phyloP scores from a whole-genome alignment of 2,113 vertebrate genomes.

The Tetrax tetrax region DNA sequence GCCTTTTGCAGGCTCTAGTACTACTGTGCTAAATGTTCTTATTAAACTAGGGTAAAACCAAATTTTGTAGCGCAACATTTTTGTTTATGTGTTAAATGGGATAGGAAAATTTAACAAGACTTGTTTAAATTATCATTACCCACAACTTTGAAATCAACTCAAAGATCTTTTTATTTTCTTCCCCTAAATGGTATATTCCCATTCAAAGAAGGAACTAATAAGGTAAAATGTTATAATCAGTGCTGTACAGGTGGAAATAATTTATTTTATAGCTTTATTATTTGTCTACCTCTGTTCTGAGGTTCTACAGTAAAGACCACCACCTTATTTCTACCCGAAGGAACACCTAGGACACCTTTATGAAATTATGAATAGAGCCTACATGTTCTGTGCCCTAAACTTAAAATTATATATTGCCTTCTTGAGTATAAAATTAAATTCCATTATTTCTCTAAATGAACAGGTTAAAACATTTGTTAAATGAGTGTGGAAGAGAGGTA shows the following conservation, averaged over 20 bases:
- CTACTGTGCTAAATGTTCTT: neutral
- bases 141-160: neutral
- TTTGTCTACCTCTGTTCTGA: neutral
- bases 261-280: neutral
- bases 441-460: neutral
- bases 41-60: neutral
- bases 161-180: neutral
- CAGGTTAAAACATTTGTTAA: neutral
- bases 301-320: neutral
- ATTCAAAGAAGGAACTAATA: neutral
- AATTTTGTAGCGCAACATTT: neutral
- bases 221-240: neutral
- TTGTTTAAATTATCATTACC: neutral
- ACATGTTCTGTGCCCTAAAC: neutral
- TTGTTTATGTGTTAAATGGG: neutral
- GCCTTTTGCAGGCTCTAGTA: neutral
- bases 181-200: neutral
- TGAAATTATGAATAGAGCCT: neutral
- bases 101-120: neutral
- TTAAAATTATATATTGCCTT: neutral
- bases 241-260: neutral
- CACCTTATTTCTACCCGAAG: neutral
- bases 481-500: neutral
- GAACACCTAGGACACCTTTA: neutral
- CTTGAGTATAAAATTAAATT: neutral